Percentiles rank a stretch among this genome's conserved stretches.
Conservation (phyloP, 2,113 vertebrate genomes). For the Promerops cafer region DNA sequence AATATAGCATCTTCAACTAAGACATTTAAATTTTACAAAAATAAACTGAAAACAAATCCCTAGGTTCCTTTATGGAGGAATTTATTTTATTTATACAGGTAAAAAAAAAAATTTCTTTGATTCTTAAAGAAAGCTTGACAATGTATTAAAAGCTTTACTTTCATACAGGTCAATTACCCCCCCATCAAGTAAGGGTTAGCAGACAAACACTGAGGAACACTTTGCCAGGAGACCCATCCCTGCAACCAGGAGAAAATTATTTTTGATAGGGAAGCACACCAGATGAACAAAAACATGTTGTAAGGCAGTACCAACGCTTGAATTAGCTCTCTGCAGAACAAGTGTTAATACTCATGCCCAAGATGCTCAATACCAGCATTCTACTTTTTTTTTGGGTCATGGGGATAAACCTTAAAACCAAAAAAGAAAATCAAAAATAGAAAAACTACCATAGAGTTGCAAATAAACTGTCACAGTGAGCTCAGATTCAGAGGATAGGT, state of each 20-base stretch:
- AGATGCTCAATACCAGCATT: neutral
- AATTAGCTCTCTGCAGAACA: neutral
- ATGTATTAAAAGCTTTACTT: neutral
- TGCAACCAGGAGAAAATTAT: neutral
- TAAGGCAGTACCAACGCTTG: neutral
- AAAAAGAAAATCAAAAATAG: neutral
- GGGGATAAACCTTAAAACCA: neutral
- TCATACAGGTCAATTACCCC: neutral
- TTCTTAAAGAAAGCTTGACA: neutral
- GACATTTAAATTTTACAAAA: neutral
- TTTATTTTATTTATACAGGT: neutral
- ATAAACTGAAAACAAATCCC: neutral
- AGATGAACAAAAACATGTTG: neutral
- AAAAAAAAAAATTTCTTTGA: neutral
- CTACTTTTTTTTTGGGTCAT: fast-evolving
- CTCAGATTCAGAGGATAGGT: neutral
- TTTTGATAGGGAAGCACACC: neutral
- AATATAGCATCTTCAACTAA: neutral
- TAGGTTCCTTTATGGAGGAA: neutral
- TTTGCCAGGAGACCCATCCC: neutral
- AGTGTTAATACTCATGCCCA: neutral
- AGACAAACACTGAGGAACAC: neutral
- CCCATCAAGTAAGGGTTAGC: neutral
- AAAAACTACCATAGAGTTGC: neutral
- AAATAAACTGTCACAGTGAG: neutral